Base-by-base conservation (phyloP, 2,797 vertebrate species). In the Amazona ochrocephala region DNA sequence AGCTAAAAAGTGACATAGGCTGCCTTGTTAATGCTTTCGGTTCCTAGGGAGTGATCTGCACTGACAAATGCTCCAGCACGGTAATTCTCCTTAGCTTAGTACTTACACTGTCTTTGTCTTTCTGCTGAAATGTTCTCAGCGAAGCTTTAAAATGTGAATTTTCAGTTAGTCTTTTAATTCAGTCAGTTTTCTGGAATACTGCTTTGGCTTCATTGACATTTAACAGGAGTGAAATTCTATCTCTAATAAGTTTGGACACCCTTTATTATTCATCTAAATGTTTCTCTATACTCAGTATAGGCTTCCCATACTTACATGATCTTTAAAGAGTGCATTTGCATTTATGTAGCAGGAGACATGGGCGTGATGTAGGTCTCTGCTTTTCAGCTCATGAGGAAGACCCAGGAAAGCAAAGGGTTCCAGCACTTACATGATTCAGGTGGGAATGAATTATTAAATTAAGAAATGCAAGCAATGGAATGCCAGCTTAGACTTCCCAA, bases 151-250 rank as follows among this genome's bases (percentile, higher is more conserved):
- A 94, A 75, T 48, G 45, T 32, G 53, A n/a, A n/a, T 61, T 84
- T 92, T 82, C 37, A 26, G 26, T 37, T 41, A 78, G 22, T 62
- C 53, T 85, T 93, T 78, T 75, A 68, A 62, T 80, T 88, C 65
- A 76, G 44, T 75, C 60, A 41, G 1, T 85, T 91, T 87, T 86
- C 65, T 67, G 41, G 65, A 75, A 21, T 45, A 56, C 10, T 62
- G 64, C 56, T 67, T 87, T 89, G 65, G 65, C 61, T 91, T 94
- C 78, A 56, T 7, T 84, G 82, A 61, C 37, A 75, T 94, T 75
- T 78, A 88, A 72, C 1, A 2, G 14, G 26, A 85, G 50, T 58
- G 50, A 78, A 94, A 91, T 72, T 86, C 39, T 71, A 61, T 84
- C 88, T 90, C 12, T 26, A 79, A 19, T 47, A 60, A 61, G 48